A percentile compares a stretch with the other conserved stretches of the same genome.
phyloP scores from a whole-genome alignment of 2,113 vertebrate genomes.

The Mus spicilegus region DNA sequence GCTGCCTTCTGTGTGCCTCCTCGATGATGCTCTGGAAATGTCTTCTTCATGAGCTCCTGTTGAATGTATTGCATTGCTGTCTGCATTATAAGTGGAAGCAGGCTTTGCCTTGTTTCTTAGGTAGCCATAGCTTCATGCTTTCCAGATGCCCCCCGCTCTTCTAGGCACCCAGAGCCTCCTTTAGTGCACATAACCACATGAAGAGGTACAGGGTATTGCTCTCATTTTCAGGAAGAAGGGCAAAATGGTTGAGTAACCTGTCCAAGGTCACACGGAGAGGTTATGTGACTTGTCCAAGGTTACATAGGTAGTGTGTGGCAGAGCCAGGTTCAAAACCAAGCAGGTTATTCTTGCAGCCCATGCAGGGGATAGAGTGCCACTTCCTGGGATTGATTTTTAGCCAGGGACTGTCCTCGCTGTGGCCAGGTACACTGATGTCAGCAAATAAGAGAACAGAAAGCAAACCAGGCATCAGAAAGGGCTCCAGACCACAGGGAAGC shows the following conservation, averaged over 20 bases:
- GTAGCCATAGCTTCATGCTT: rapidly evolving
- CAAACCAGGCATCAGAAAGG: not conserved
- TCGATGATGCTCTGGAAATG: not conserved
- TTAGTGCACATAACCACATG: not conserved
- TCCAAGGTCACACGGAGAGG: not conserved
- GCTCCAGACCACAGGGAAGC: not conserved
- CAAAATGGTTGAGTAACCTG: not conserved
- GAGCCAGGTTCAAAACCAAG: not conserved
- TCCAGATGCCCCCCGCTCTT: not conserved
- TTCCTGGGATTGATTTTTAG: not conserved
- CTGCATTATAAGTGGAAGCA: not conserved
- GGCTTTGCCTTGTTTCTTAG: not conserved
- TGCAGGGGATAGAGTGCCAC: not conserved
- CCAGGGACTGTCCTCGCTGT: not conserved
- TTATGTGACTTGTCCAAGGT: not conserved
- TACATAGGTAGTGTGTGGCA: not conserved
- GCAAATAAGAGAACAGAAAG: not conserved
- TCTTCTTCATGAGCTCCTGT: not conserved
- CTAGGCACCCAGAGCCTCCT: not conserved
- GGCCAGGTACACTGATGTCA: not conserved
- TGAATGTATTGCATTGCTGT: not conserved
- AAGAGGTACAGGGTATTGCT: not conserved
- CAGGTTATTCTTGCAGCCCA: not conserved
- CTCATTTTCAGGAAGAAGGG: not conserved
- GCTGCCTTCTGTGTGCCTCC: not conserved